Evolutionary conservation across 2,888 invertebrate genomes (phyloP).

Genomic region (Spodoptera picta): DNA sequence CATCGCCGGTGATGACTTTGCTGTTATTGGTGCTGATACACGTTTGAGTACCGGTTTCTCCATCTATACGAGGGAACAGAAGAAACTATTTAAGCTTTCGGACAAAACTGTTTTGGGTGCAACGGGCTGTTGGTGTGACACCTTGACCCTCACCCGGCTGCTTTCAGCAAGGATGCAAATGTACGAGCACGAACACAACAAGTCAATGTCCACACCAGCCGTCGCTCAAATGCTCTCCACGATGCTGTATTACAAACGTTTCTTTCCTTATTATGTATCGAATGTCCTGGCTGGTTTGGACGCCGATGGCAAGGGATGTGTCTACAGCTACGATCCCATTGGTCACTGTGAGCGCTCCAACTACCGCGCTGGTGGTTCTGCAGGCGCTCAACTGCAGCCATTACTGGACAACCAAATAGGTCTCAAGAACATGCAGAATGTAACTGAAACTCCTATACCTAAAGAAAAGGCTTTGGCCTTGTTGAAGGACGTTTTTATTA

Average conservation of each 20-base stretch:
- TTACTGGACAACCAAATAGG: slow-evolving; percentile 98
- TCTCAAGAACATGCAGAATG: slow-evolving; percentile 94
- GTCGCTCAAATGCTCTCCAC: slow-evolving; percentile 98
- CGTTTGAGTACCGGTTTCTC: slow-evolving; percentile 97
- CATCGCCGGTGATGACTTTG: slow-evolving; percentile 98
- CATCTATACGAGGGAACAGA: slow-evolving; percentile 96
- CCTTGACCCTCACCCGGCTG: slow-evolving; percentile 95
- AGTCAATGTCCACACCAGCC: slow-evolving; percentile 96
- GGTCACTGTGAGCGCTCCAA: slow-evolving; percentile 96
- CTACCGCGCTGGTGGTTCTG: slow-evolving; percentile 97
- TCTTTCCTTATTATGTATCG: slow-evolving; percentile 99
- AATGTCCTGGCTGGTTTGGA: slow-evolving; percentile 98
- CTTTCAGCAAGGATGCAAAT: slow-evolving; percentile 96
- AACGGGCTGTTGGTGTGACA: slow-evolving; percentile 99
- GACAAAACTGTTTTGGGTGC: slow-evolving; percentile 96
- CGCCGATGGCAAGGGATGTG: slow-evolving; percentile 96
- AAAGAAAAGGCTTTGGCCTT: slow-evolving; percentile 95
- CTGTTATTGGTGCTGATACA: slow-evolving; percentile 98
- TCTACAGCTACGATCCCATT: slow-evolving; percentile 99
- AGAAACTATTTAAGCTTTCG: slow-evolving; percentile 95
- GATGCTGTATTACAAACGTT: slow-evolving; percentile 98
- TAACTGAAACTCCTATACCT: slow-evolving; percentile 89
- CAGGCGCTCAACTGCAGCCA: slow-evolving; percentile 96
- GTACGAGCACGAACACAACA: slow-evolving; percentile 98
- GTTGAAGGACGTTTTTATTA: slow-evolving; percentile 98